Percentiles rank a stretch among this genome's conserved stretches.
Conservation (phyloP, 2,888 invertebrate genomes). For the Oxyteleia sp. region DNA sequence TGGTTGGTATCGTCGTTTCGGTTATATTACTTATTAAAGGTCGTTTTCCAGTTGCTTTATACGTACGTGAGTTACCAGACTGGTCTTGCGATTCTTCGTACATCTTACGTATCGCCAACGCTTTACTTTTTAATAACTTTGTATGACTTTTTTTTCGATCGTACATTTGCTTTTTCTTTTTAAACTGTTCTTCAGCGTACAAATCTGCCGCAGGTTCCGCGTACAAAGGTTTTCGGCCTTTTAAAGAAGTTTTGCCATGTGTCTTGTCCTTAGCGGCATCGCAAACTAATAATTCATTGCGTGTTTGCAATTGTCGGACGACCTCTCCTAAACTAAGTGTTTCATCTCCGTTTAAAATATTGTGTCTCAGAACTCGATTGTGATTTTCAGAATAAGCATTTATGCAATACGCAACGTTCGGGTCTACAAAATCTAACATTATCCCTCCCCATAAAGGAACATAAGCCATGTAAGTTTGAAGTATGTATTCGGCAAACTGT, state of each 20-base stretch:
- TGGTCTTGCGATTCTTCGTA: too few species aligned
- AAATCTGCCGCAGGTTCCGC: slow-evolving; percentile 26
- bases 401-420: slow-evolving; percentile 62
- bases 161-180: slow-evolving; percentile 14
- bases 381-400: slow-evolving; percentile 70
- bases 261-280: not conserved
- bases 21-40: too few species aligned
- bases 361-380: slow-evolving; percentile 22
- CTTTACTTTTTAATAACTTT: slow-evolving; percentile 20
- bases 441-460: slow-evolving; percentile 61
- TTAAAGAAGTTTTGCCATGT: not conserved
- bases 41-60: too few species aligned
- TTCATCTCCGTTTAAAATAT: slow-evolving; percentile 3
- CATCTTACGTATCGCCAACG: too few species aligned
- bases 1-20: too few species aligned
- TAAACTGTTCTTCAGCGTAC: slow-evolving; percentile 16
- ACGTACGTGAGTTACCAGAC: too few species aligned
- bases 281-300: slow-evolving; percentile 18
- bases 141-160: slow-evolving; percentile 28
- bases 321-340: slow-evolving; percentile 25
- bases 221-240: not conserved
- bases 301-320: slow-evolving; percentile 5
- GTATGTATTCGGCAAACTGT: slow-evolving; percentile 59
- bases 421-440: slow-evolving; percentile 53
- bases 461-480: slow-evolving; percentile 69